These are phyloP conservation scores for Sialia sialis DNA, from an alignment of 2,113 vertebrate genomes.

Conservation along the genomic window DNA sequence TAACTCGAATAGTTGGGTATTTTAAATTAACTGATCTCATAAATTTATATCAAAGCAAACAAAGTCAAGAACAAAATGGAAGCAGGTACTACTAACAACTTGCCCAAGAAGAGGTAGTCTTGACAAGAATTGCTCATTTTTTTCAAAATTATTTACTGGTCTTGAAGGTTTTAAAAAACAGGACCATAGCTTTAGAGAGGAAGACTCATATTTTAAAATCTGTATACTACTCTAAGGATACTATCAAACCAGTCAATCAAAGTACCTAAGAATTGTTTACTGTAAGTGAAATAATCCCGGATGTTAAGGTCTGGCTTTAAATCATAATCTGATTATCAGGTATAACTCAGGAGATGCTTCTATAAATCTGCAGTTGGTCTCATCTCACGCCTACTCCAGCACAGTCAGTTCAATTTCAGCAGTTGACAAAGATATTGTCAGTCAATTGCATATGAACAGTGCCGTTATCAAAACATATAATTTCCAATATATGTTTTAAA, in stretches of 20 bases:
- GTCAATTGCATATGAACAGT: background rate
- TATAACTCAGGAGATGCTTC: background rate
- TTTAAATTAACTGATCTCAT: background rate
- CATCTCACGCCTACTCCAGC: background rate
- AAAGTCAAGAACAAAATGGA: background rate
- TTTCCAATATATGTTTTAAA: background rate
- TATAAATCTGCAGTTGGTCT: background rate
- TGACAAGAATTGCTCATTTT: background rate
- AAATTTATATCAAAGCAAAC: background rate
- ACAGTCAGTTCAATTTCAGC: background rate
- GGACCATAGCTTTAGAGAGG: background rate
- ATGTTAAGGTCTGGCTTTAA: background rate
- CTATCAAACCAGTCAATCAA: background rate
- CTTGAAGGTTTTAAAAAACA: background rate
- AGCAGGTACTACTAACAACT: background rate
- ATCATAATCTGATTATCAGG: background rate
- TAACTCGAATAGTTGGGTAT: background rate
- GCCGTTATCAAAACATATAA: background rate
- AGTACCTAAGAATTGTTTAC: background rate
- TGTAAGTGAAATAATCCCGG: background rate
- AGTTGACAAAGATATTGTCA: background rate
- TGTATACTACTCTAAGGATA: background rate
- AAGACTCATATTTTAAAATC: background rate
- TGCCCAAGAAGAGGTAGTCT: background rate
- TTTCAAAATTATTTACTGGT: background rate